phyloP scores from a whole-genome alignment of 2,113 vertebrate species.

The Pristiophorus japonicus region DNA sequence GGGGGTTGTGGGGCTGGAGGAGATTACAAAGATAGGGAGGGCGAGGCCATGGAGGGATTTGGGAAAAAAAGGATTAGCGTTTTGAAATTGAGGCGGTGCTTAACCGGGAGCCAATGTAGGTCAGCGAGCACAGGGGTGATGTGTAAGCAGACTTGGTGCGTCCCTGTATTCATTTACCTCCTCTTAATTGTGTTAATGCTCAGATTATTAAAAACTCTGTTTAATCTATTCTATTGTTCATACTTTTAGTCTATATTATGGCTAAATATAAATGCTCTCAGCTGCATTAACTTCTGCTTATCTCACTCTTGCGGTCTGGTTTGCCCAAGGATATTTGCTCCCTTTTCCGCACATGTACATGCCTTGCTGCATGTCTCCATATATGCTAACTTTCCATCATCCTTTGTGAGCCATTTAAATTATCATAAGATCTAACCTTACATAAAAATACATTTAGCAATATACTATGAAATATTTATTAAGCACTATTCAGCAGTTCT shows the following conservation, averaged over 20 bases:
- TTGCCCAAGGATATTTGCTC: no score
- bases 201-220: neutral
- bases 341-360: neutral
- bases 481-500: neutral
- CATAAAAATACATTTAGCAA: neutral
- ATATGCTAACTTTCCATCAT: neutral
- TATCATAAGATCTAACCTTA: neutral
- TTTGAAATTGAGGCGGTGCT: no score
- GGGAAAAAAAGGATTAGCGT: no score
- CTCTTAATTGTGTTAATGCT: neutral
- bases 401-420: neutral
- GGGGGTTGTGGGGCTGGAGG: no score
- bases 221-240: neutral
- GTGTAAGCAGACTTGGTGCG: no score
- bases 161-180: neutral
- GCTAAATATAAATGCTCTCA: neutral
- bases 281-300: neutral
- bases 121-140: no score
- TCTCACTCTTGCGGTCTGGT: neutral
- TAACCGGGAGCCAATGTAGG: no score
- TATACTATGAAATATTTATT: neutral
- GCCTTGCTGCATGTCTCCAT: neutral
- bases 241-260: neutral
- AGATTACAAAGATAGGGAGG: no score
- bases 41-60: no score